Conservation (phyloP, 2,888 invertebrate genomes). For the Drosophila yooni region DNA sequence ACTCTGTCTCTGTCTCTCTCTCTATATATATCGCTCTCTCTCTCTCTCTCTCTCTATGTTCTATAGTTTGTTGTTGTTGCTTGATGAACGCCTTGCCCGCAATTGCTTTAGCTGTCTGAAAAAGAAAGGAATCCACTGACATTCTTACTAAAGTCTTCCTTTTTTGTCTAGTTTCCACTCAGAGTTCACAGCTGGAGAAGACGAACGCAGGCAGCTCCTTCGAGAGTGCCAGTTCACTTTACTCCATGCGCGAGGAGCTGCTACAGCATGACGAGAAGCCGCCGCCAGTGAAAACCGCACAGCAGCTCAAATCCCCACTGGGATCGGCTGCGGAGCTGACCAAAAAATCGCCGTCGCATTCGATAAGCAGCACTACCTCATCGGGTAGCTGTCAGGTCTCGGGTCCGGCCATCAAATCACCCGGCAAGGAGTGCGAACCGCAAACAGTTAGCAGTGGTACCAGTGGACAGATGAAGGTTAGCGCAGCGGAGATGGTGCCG, state of each 20-base stretch:
- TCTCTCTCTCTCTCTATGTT: not conserved
- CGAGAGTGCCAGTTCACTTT: conserved; percentile 93
- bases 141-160: not conserved
- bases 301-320: conserved; percentile 62
- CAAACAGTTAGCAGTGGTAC: conserved; percentile 49
- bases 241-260: conserved; percentile 91
- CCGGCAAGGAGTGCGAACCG: conserved; percentile 60
- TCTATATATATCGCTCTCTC: not conserved
- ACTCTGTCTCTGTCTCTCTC: conserved; percentile 44
- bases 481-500: conserved; percentile 24
- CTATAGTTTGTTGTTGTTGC: conserved; percentile 84
- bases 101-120: conserved; percentile 68
- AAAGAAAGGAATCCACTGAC: not conserved
- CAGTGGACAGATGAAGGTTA: conserved; percentile 38
- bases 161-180: conserved; percentile 81
- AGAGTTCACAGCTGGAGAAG: conserved; percentile 86
- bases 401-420: conserved; percentile 62
- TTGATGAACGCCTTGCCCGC: conserved; percentile 83
- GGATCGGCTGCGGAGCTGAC: conserved; percentile 58
- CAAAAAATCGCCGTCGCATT: conserved; percentile 86
- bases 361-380: conserved; percentile 87
- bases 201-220: conserved; percentile 93
- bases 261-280: conserved; percentile 84
- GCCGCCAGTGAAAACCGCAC: conserved; percentile 12
- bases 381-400: conserved; percentile 86